phyloP scores from a whole-genome alignment of 2,888 invertebrate genomes.

The Eubasilissa splendida region DNA sequence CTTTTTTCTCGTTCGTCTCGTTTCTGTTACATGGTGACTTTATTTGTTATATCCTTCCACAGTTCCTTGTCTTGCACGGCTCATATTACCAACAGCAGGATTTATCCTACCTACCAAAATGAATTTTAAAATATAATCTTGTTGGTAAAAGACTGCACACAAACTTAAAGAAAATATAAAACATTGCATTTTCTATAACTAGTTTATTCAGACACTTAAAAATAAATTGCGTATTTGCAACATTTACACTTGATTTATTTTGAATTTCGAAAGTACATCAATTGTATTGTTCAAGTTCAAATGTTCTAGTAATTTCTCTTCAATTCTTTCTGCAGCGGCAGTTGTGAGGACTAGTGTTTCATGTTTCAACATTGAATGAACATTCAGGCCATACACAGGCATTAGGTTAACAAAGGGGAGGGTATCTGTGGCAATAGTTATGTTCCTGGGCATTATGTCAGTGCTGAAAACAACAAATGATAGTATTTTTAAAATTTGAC shows the following conservation, averaged over 20 bases:
- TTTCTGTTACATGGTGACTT: no score
- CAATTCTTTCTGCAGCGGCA: constrained; percentile 87
- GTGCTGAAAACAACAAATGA: constrained; percentile 72
- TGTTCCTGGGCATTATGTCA: constrained; percentile 91
- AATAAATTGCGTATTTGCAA: neutral
- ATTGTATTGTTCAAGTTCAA: constrained; percentile 75
- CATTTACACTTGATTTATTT: constrained; percentile 71
- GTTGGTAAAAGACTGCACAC: no score
- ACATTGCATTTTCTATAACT: no score
- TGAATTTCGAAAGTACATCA: constrained; percentile 70
- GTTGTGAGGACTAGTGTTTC: constrained; percentile 91
- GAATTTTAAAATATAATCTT: no score
- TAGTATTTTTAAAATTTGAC: neutral
- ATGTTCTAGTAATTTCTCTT: constrained; percentile 82
- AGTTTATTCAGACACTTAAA: no score
- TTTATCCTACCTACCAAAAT: no score
- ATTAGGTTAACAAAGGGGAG: constrained; percentile 92
- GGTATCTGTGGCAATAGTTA: constrained; percentile 84
- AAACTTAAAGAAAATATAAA: no score
- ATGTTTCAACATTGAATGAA: constrained; percentile 97
- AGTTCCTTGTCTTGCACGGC: no score
- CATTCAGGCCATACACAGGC: constrained; percentile 97
- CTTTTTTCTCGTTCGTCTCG: no score
- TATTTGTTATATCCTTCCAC: no score
- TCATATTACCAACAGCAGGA: no score